Evolutionary conservation across 2,888 invertebrate genomes (phyloP), one percentile per base, ranked within the genome.

Genomic region (Dimorphilus gyrociliatus): DNA sequence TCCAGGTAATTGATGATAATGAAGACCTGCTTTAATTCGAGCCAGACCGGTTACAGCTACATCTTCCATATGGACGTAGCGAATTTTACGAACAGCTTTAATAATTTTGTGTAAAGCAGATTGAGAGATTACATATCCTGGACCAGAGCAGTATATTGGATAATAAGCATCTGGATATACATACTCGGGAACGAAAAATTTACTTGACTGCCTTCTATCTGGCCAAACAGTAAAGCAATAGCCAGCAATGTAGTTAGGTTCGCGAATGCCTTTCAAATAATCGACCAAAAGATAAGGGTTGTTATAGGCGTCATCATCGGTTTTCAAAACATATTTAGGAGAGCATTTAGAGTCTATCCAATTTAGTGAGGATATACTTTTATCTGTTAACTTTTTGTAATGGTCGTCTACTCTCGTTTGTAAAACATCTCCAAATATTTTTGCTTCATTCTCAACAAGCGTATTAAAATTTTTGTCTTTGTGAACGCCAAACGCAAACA

Each of bases 171-270:
- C 37, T 3, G 43, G 43, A 17, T 39, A 43, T 13, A 19, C 24
- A 7, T 16, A n/a, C 8, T 14, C 15, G 3, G 41, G 27, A 6
- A 36, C 33, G 14, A 36, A 35, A 19, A 34, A 43, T 30, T 43
- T 43, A 2, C 39, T 40, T 10, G 30, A 29, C 14, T 25, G 19
- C 19, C 41, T 17, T 4, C 43, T 21, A 28, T 43, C 43, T 2
- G 43, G 43, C 25, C 31, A 34, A 6, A 43, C 40, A 1, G 43
- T 43, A 31, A 43, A 43, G 27, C 43, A 43, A 27, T 42, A 43
- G 13, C 43, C 43, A n/a, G 41, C 41, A 4, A 42, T 30, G 19
- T 41, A 39, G 7, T 27, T 16, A 2, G 12, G 10, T 8, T 28
- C 27, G 5, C 25, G 25, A n/a, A 37, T 26, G 5, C 15, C 18